Percentiles rank a stretch among this genome's conserved stretches.
phyloP scores from a whole-genome alignment of 2,888 invertebrate genomes.

The Drosophila melanosoma region DNA sequence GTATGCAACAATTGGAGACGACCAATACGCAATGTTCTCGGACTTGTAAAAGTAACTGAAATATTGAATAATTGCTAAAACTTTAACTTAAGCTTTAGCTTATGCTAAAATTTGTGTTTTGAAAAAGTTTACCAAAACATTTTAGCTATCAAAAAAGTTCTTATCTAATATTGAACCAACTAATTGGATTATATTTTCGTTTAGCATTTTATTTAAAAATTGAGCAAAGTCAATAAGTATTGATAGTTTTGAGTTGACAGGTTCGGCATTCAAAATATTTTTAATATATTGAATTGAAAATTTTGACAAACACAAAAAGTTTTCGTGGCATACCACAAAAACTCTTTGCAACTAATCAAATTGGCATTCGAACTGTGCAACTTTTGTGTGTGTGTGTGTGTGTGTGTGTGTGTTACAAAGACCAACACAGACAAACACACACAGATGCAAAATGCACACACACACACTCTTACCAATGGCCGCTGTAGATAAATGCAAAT shows the following conservation, averaged over 20 bases:
- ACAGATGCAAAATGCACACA: not conserved
- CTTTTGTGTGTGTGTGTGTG: conserved; percentile 27
- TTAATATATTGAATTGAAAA: conserved; percentile 34
- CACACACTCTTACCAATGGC: conserved; percentile 13
- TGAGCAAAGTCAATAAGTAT: conserved; percentile 1
- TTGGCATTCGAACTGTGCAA: conserved; percentile 48
- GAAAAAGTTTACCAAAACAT: not conserved
- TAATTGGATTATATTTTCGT: conserved; percentile 18
- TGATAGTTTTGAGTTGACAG: conserved; percentile 10
- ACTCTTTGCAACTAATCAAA: conserved; percentile 65
- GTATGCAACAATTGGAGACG: conserved; percentile 43
- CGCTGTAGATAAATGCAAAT: conserved; percentile 50
- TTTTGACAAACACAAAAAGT: conserved; percentile 44
- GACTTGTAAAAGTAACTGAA: not conserved
- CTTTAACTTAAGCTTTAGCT: not conserved
- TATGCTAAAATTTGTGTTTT: not conserved
- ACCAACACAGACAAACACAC: not conserved
- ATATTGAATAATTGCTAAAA: not conserved
- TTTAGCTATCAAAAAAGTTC: conserved; percentile 16
- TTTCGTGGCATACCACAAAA: conserved; percentile 41
- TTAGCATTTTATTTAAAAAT: conserved; percentile 9
- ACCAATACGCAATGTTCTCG: conserved; percentile 34
- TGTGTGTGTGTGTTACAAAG: not conserved
- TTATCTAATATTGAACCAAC: conserved; percentile 9
- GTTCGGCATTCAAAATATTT: conserved; percentile 10